Evolutionary conservation across 2,113 vertebrate genomes (phyloP).

Genomic region (Zootoca vivipara): DNA sequence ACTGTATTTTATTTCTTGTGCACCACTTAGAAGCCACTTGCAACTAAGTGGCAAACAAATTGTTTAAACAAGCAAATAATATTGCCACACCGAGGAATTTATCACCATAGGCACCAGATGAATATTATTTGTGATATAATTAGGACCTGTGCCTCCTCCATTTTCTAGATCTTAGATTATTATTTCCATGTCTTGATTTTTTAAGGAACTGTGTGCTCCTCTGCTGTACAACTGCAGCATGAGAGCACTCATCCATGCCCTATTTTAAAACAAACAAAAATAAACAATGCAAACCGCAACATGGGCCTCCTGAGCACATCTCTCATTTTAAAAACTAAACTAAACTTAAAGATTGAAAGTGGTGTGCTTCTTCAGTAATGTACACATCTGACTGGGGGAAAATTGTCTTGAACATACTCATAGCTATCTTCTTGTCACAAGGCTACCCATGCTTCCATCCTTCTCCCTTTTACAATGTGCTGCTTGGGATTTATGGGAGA

Average conservation of each 20-base stretch:
- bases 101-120: neutral
- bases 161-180: neutral
- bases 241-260: neutral
- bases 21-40: no score
- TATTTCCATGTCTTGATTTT: neutral
- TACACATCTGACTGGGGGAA: neutral
- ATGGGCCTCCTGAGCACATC: neutral
- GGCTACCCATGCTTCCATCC: neutral
- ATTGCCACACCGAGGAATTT: neutral
- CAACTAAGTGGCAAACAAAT: no score
- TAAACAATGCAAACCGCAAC: neutral
- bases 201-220: neutral
- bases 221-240: neutral
- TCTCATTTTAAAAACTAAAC: neutral
- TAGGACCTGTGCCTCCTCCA: neutral
- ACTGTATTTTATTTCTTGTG: no score
- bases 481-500: neutral
- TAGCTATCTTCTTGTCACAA: neutral
- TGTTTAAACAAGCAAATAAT: no score
- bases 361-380: neutral
- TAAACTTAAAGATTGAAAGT: neutral
- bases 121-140: neutral
- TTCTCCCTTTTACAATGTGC: neutral
- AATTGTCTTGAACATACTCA: neutral
- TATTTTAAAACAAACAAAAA: neutral